Evolutionary conservation across 37 sponge, comb jelly and placozoan species (phyloP), one percentile per base, ranked within the genome.

Genomic region (Cliona cf. orientalis): DNA sequence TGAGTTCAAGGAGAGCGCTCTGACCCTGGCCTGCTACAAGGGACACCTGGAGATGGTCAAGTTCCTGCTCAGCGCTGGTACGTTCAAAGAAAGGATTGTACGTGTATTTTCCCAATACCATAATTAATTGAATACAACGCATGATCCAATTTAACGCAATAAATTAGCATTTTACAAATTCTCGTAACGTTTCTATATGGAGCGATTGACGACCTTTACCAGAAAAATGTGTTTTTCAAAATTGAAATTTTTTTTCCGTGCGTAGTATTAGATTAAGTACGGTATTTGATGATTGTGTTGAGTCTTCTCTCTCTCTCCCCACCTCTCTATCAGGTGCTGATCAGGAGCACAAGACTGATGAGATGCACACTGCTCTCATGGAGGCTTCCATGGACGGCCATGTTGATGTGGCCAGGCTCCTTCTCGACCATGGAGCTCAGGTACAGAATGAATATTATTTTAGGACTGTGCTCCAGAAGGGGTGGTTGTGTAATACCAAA

Each of bases 361-460:
- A 93, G 94, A 93, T 93, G 94, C 94, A 93, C 74, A 93, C 89
- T 17, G 94, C 94, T 60, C 84, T 93, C 53, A 93, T 93, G 94
- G 94, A 93, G 80, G 94, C 94, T 0, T 93, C 86, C 71, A 93
- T 93, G 94, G 94, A 93, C 36, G 94, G 94, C 26, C 94, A 93
- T 86, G 94, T 93, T 60, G 94, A 93, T 37, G 94, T 93, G 26
- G 94, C 94, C 12, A 56, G 87, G 32, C 75, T 93, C 25, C 80
- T 93, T 32, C 78, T 93, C 34, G 90, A 93, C 60, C 94, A 93
- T 53, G 94, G 90, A 26, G 94, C 94, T 22, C 92, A 91, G 83
- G 87, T 80, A 28, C 46, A 65, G 9, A 23, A 19, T 25, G 26
- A 62, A 12, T 25, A 62, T 62, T 11, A 49, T 17, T 49, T 11